Percentiles rank a stretch among this genome's conserved stretches.
These are phyloP conservation scores for Parapristionchus giblindavisi DNA, from an alignment of 2,888 invertebrate genomes.

Conservation along the genomic window DNA sequence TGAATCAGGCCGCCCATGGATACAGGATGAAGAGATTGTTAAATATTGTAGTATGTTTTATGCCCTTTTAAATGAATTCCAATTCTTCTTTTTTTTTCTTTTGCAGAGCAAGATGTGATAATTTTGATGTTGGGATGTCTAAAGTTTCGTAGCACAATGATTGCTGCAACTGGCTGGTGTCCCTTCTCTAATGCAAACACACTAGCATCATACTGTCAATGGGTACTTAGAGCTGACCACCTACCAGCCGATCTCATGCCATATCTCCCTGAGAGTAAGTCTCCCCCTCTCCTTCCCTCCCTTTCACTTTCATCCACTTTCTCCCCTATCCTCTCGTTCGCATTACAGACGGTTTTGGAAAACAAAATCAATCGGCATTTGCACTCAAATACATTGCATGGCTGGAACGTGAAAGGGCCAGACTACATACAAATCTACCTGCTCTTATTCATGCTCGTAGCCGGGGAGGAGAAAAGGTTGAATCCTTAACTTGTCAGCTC, in stretches of 20 bases:
- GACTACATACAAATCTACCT: too few species aligned
- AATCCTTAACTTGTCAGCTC: neutral
- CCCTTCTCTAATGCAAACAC: neutral
- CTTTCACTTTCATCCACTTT: too few species aligned
- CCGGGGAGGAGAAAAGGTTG: neutral
- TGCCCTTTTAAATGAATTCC: too few species aligned
- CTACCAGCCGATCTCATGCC: neutral
- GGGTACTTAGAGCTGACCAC: neutral
- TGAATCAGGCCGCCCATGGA: neutral
- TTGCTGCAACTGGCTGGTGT: neutral
- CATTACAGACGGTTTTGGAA: neutral
- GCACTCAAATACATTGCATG: neutral
- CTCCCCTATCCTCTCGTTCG: too few species aligned
- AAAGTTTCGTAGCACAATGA: neutral
- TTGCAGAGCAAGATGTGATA: neutral
- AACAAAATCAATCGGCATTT: neutral
- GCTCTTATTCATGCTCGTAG: neutral
- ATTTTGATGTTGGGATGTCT: constrained; percentile 1
- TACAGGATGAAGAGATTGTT: neutral
- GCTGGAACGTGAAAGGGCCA: neutral
- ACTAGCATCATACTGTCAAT: neutral
- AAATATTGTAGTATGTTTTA: neutral
- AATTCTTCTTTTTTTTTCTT: too few species aligned
- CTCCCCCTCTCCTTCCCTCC: too few species aligned
- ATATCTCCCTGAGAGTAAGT: neutral